These are phyloP conservation scores for Rhagonycha fulva DNA, from an alignment of 2,888 invertebrate genomes.

Conservation along the genomic window DNA sequence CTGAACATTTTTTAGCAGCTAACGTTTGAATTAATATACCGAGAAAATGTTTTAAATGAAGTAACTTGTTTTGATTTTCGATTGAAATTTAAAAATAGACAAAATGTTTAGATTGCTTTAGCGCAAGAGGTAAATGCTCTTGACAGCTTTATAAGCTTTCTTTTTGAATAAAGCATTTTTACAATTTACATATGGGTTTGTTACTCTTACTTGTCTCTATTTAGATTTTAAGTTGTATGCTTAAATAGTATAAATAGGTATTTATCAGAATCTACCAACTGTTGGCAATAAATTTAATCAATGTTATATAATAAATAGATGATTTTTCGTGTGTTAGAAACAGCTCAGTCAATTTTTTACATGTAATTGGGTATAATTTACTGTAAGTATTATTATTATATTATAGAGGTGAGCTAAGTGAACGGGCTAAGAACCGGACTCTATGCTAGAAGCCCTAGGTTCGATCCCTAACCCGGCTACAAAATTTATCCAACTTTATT, in stretches of 20 bases:
- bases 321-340: not conserved
- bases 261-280: not conserved
- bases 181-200: slow-evolving; percentile 23
- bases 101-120: slow-evolving; percentile 26
- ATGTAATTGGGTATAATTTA: too few relatives aligned
- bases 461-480: too few relatives aligned
- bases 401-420: too few relatives aligned
- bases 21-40: not conserved
- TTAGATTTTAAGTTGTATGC: slow-evolving; percentile 5
- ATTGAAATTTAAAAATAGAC: slow-evolving; percentile 30
- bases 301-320: not conserved
- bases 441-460: too few relatives aligned
- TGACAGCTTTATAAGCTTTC: slow-evolving; percentile 35
- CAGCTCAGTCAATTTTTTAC: not conserved
- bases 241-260: not conserved
- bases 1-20: not conserved
- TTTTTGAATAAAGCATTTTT: slow-evolving; percentile 19
- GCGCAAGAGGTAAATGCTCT: slow-evolving; percentile 29
- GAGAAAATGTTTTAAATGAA: slow-evolving; percentile 5
- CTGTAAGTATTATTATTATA: too few relatives aligned
- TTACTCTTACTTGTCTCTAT: slow-evolving; percentile 11
- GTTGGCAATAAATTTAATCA: not conserved
- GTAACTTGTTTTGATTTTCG: slow-evolving; percentile 10
- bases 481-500: too few relatives aligned
- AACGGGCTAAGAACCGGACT: too few relatives aligned